Evolutionary conservation across 2,797 vertebrate species (phyloP), one percentile per base, ranked within the genome.

Genomic region (Delichon dasypus): DNA sequence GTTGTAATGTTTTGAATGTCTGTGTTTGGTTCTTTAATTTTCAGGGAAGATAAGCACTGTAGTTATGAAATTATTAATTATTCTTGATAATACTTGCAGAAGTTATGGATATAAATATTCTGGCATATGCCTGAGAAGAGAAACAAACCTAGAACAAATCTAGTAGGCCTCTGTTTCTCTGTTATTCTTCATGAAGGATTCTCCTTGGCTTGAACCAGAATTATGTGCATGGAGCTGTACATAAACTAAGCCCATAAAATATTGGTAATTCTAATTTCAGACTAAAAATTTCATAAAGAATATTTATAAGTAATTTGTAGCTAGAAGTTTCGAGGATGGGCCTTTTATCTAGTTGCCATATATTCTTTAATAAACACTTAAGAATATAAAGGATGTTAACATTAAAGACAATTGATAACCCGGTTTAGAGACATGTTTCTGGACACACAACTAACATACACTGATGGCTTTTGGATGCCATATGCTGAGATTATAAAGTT

Each of bases 31-130:
- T 96, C 40, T 67, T 89, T 50, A 68, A 72, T 51, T 85, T 71
- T 81, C 79, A 85, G 26, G 30, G 54, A 64, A 85, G 54, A 57
- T 85, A 94, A 88, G 30, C 19, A 58, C 26, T 68, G 30, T 75
- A 80, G 66, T 83, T 91, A 90, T 55, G 82, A 94, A 93, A 94
- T 92, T 48, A 86, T 88, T 87, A 38, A 91, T 51, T 90, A 40
- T 87, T 88, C 50, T 76, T 93, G 36, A 62, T 88, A 51, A 78
- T 78, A 83, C n/a, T 94, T 91, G 47, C 26, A 76, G 58, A 64
- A 77, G 16, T 89, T 90, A 83, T 25, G 74, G 26, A 44, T 57
- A 75, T 60, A 94, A 96, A 70, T 88, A 44, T 54, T 84, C 30
- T 62, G 36, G 38, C 2, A 1, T 62, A 54, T 79, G 42, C 65